Percentiles rank a stretch among this genome's conserved stretches.
These are phyloP conservation scores for Dolichomitus sp. DNA, from an alignment of 2,888 invertebrate species.

Conservation along the genomic window DNA sequence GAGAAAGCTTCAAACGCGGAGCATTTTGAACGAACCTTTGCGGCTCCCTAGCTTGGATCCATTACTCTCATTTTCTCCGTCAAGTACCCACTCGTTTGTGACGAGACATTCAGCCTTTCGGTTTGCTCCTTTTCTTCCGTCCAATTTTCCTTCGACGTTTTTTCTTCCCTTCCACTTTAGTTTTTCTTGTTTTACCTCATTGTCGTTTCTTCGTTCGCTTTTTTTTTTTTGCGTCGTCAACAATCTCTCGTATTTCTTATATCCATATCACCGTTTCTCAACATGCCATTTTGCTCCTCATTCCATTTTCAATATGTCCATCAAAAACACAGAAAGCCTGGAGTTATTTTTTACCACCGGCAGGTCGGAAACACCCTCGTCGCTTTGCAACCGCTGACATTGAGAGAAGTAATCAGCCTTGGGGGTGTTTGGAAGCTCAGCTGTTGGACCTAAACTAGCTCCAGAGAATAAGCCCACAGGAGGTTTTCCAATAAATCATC, in stretches of 20 bases:
- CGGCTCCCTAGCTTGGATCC: not conserved
- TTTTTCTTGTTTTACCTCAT: constrained; percentile 41
- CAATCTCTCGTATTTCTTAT: not conserved
- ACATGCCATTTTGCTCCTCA: not conserved
- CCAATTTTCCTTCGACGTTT: not conserved
- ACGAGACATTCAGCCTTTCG: constrained; percentile 20
- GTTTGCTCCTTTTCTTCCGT: constrained; percentile 24
- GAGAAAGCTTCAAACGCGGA: constrained; percentile 4
- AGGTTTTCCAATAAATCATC: too few species aligned
- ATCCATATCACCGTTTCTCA: not conserved
- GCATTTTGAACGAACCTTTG: constrained; percentile 10
- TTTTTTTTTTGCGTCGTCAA: not conserved
- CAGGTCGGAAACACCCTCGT: not conserved
- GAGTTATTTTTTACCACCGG: constrained; percentile 6
- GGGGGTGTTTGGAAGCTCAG: not conserved
- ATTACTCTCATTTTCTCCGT: constrained; percentile 17
- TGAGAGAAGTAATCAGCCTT: constrained; percentile 7
- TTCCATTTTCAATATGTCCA: constrained; percentile 18
- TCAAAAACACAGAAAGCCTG: not conserved
- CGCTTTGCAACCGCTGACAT: constrained; percentile 4
- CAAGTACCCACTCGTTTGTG: constrained; percentile 2
- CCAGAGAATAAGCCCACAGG: too few species aligned
- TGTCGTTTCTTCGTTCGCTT: constrained; percentile 36
- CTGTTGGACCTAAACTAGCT: not conserved
- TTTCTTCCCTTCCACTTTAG: not conserved